Conservation (phyloP, 2,113 vertebrate species). For the Beaufortia kweichowensis region DNA sequence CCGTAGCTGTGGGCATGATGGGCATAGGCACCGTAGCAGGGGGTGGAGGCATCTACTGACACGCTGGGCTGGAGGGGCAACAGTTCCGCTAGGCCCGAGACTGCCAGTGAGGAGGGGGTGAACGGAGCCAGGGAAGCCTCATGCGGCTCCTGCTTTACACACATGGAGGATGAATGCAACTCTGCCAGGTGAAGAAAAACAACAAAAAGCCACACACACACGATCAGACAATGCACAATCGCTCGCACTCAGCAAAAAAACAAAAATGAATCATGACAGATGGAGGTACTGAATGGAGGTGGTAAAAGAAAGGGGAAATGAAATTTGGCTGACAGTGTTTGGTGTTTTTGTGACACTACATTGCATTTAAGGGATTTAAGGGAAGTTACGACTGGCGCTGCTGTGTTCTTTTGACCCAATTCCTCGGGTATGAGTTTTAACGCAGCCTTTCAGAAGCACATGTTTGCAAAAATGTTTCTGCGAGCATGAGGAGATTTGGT, state of each 20-base stretch:
- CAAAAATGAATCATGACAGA: conserved; percentile 46
- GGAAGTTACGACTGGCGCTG: neutral
- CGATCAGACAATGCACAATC: conserved; percentile 62
- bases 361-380: conserved; percentile 12
- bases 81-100: conserved; percentile 84
- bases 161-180: conserved; percentile 83
- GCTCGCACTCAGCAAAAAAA: conserved; percentile 47
- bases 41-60: conserved; percentile 85
- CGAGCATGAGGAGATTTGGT: conserved; percentile 14
- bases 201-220: conserved; percentile 61
- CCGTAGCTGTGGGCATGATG: conserved; percentile 81
- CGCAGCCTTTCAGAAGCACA: neutral
- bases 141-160: conserved; percentile 88
- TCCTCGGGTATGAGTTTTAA: conserved; percentile 25
- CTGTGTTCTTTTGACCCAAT: conserved; percentile 21
- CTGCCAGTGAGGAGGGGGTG: conserved; percentile 84
- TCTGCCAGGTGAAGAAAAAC: conserved; percentile 76
- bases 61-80: conserved; percentile 85
- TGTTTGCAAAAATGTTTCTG: conserved; percentile 19
- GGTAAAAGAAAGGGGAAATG: conserved; percentile 33
- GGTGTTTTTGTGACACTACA: conserved; percentile 21
- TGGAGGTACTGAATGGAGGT: conserved; percentile 50
- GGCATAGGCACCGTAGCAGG: conserved; percentile 80
- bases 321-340: conserved; percentile 44
- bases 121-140: conserved; percentile 89